Percentiles rank a stretch among this genome's conserved stretches.
Conservation (phyloP, 1,140 invertebrate genomes). For the Bicyclus anynana region DNA sequence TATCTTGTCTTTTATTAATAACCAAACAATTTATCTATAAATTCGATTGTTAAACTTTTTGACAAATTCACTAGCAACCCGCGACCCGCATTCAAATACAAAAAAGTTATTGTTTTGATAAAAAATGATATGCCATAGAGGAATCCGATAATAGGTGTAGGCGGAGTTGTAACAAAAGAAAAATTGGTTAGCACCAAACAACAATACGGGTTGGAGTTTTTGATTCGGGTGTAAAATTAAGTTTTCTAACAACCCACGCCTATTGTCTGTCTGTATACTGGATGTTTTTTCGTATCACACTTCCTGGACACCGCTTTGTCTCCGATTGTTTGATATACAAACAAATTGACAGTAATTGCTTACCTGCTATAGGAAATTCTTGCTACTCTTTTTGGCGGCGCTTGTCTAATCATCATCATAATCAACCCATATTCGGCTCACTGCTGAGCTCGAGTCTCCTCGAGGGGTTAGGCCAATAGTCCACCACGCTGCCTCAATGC, state of each 20-base stretch:
- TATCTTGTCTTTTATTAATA: conserved; percentile 40
- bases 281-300: conserved; percentile 44
- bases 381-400: neutral
- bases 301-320: conserved; percentile 34
- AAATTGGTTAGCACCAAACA: conserved; percentile 69
- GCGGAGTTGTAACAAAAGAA: conserved; percentile 67
- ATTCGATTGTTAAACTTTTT: conserved; percentile 44
- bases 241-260: conserved; percentile 54
- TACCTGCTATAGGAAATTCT: conserved; percentile 16
- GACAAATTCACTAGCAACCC: conserved; percentile 57
- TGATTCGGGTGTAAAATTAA: conserved; percentile 74
- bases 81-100: conserved; percentile 45
- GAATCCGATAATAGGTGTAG: conserved; percentile 71
- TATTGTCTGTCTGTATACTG: conserved; percentile 51
- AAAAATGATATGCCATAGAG: conserved; percentile 71
- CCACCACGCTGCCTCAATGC: too few species aligned
- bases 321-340: conserved; percentile 53
- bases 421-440: too few species aligned
- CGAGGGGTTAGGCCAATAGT: too few species aligned
- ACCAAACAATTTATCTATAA: conserved; percentile 44
- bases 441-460: too few species aligned
- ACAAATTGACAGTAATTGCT: conserved; percentile 43
- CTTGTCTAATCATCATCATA: too few species aligned
- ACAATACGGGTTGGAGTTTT: conserved; percentile 59
- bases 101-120: conserved; percentile 74